Percentiles rank a stretch among this genome's conserved stretches.
Conservation (phyloP, 1,140 invertebrate species). For the Reticulitermes speratus region DNA sequence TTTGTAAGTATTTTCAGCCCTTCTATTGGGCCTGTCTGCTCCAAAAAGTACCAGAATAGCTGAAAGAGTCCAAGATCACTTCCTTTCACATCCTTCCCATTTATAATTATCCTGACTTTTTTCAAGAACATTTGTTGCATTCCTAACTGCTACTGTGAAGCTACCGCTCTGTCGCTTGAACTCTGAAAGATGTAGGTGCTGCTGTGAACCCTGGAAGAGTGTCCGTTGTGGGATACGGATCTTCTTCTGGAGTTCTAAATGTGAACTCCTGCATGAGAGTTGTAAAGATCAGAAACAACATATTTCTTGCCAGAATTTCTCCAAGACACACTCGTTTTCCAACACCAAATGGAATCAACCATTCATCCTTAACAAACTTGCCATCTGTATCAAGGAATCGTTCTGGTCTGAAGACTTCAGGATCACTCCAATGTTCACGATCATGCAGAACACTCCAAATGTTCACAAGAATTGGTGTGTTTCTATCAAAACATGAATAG, state of each 20-base stretch:
- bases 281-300: constrained; percentile 56
- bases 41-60: too few species aligned
- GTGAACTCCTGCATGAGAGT: constrained; percentile 55
- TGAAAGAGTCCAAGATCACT: too few species aligned
- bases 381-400: constrained; percentile 55
- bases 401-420: constrained; percentile 59
- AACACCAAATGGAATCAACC: constrained; percentile 44
- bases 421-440: constrained; percentile 64
- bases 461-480: constrained; percentile 66
- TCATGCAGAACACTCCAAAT: constrained; percentile 69
- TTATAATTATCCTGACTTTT: too few species aligned
- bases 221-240: constrained; percentile 44
- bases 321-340: constrained; percentile 62
- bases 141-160: too few species aligned
- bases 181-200: constrained; percentile 51
- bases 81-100: too few species aligned
- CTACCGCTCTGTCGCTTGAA: not conserved
- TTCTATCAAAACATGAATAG: constrained; percentile 48
- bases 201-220: constrained; percentile 54
- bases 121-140: too few species aligned
- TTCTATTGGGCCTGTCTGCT: too few species aligned
- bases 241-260: constrained; percentile 44
- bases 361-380: constrained; percentile 49
- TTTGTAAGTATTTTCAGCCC: too few species aligned
- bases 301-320: constrained; percentile 57